Evolutionary conservation across 2,888 invertebrate genomes (phyloP), one percentile per base, ranked within the genome.

Genomic region (Coenonympha arcania): DNA sequence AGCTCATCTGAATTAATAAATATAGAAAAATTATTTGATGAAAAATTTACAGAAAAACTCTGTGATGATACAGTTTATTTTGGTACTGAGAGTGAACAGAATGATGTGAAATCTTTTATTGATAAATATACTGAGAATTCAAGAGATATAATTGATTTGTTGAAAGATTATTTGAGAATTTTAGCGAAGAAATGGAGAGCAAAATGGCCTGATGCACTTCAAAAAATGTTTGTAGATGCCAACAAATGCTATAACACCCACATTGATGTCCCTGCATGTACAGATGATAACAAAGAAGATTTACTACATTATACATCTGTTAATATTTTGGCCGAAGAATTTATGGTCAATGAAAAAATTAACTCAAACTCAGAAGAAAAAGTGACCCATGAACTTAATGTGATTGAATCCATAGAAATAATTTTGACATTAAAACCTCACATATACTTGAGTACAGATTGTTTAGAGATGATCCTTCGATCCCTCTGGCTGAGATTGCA

Each of bases 101-200:
- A 76, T 40, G 92, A 93, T 71, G 90, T 93, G 0, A 84, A 88
- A 55, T 73, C 78, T 41, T 91, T 92, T 61, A 88, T 93, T 62
- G 84, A 78, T 46, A 83, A 88, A 63, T 88, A 89, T 60, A 85
- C 89, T 56, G 87, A 89, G 60, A 78, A 78, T 36, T 83, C 79
- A 61, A 81, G 79, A 59, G 89, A 90, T 65, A 88, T 89, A 2
- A 87, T 90, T 58, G 87, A 88, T 42, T 84, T 91, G 59, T 71
- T 92, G 6, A 88, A 89, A 55, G 89, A 89, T 45, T 90, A 87
- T 65, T 83, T 91, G 0, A 76, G 78, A 61, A 79, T 87, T 58
- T 71, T 93, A 44, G 80, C 89, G 6, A 76, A 74, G 4, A 88
- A 91, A 60, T 92, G 92, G 90, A 82, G 82, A 59, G 64, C 83